Evolutionary conservation across 2,113 vertebrate species (phyloP), one percentile per base, ranked within the genome.

Genomic region (Arothron firmamentum): DNA sequence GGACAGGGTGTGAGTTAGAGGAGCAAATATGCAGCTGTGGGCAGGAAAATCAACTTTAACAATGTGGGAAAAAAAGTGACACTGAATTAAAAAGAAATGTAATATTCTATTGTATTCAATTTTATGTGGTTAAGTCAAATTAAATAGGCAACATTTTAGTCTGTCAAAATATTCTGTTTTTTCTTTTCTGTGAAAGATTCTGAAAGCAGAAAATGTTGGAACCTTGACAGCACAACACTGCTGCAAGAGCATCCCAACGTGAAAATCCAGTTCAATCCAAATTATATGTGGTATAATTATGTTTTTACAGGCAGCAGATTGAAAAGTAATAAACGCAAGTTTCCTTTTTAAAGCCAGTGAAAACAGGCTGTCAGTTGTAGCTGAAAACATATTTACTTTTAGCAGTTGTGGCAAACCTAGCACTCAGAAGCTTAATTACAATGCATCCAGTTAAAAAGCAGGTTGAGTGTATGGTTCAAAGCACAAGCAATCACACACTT

Each of bases 1-100:
- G 76, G 70, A 77, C 72, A 65, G 66, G 70, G 78, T 38, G 4
- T 1, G 2, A 38, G 34, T 38, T 12, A 38, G 8, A 38, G 45
- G 45, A 16, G 45, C 10, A 16, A 46, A 46, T 17, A n/a, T 46
- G 13, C 25, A 28, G 25, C 25, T 28, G 6, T 5, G 25, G 25
- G 25, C 25, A 28, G 7, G 2, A 46, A 46, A 17, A n/a, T 16
- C 15, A 2, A 6, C 16, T 16, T n/a, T 46, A 17, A 1, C 16
- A 17, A 15, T 12, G 31, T 34, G n/a, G n/a, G n/a, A 34, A 34
- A 38, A 38, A 38, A 46, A n/a, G 5, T 15, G 14, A n/a, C 45
- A 46, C 1, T 38, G 34, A 38, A 28, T 28, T 28, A 28, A 28
- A 28, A 7, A 28, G 6, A 28, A 28, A 28, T 6, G 3, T 5